phyloP scores from a whole-genome alignment of 2,797 vertebrate genomes.

The Lepilemur septentrionalis region DNA sequence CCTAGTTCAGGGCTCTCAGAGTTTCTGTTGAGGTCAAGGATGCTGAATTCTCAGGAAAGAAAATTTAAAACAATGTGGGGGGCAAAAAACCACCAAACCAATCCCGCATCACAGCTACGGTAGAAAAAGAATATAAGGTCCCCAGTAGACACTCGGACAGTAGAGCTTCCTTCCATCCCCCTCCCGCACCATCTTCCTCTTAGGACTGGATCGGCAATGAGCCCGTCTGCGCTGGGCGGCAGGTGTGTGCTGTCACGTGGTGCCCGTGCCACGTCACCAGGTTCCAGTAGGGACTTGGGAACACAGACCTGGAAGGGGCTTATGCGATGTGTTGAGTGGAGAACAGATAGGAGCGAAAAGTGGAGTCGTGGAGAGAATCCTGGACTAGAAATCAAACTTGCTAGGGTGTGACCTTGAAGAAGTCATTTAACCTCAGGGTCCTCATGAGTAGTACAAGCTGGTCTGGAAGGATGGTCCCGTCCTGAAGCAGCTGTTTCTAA shows the following conservation, averaged over 20 bases:
- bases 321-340: neutral
- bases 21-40: constrained; percentile 58
- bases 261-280: accelerated
- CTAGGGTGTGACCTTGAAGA: neutral
- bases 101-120: neutral
- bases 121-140: neutral
- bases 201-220: neutral
- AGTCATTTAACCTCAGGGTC: neutral
- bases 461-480: neutral
- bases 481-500: neutral
- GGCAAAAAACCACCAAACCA: too few relatives aligned
- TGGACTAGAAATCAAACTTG: neutral
- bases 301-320: too few relatives aligned
- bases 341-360: neutral
- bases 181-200: accelerated
- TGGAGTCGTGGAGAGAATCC: neutral
- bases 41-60: constrained; percentile 43
- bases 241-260: accelerated
- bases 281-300: neutral
- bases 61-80: constrained; percentile 28
- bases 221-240: neutral
- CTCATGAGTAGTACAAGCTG: neutral
- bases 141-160: neutral
- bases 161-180: neutral
- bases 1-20: constrained; percentile 6